Percentiles rank a stretch among this genome's conserved stretches.
Evolutionary conservation across 1,140 invertebrate species (phyloP).

Genomic region (Drosophila paulistorum): DNA sequence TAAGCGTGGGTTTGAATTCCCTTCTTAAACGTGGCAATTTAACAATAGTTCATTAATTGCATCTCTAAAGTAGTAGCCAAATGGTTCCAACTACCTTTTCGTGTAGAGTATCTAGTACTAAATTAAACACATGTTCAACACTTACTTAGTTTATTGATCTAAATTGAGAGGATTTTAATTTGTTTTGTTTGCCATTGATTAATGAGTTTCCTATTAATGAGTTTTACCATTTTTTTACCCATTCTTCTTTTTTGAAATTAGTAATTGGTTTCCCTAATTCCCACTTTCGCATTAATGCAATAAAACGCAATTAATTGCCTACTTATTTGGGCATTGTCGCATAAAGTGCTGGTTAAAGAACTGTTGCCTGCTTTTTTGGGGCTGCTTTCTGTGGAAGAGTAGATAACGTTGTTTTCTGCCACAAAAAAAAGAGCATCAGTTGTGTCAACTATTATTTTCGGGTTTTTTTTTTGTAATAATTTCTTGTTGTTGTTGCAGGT

Average conservation of each 20-base stretch:
- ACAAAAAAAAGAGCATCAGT: constrained; percentile 4
- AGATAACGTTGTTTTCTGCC: background rate
- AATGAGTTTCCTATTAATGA: background rate
- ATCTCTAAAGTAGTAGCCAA: no score
- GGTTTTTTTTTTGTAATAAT: background rate
- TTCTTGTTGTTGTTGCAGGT: background rate
- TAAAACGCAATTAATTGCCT: constrained; percentile 2
- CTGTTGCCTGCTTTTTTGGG: background rate
- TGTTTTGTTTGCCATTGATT: background rate
- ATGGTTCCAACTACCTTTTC: no score
- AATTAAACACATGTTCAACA: no score
- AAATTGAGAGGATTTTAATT: background rate
- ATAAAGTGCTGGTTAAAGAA: background rate
- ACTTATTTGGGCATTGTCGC: background rate
- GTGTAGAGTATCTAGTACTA: no score
- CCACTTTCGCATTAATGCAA: background rate
- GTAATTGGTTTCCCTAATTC: constrained; percentile 36
- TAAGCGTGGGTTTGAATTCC: no score
- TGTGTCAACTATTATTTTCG: background rate
- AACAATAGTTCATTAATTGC: background rate
- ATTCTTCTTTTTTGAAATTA: constrained; percentile 1
- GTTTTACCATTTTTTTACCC: background rate
- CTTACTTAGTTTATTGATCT: background rate
- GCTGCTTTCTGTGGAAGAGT: no score
- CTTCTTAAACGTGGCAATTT: background rate